These are phyloP conservation scores for Podotricha telesiphe DNA, from an alignment of 2,888 invertebrate species.

Conservation along the genomic window DNA sequence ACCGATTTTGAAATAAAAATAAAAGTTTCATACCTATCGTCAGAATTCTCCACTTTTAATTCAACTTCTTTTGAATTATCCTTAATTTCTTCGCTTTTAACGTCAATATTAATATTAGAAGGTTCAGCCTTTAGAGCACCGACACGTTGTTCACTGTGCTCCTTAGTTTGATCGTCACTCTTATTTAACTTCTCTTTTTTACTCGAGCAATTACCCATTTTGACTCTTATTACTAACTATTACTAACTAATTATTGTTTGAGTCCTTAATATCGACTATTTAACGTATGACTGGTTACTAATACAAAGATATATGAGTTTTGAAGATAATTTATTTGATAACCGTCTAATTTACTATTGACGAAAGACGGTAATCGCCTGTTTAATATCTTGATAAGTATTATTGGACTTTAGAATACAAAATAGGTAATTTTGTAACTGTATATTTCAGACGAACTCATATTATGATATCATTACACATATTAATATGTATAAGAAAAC, in stretches of 20 bases:
- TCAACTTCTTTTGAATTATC: conserved; percentile 48
- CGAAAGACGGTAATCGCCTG: conserved; percentile 51
- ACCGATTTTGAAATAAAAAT: neutral
- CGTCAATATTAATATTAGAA: conserved; percentile 52
- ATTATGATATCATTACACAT: too few relatives aligned
- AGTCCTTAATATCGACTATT: conserved; percentile 43
- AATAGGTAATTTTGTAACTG: neutral
- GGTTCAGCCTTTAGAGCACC: conserved; percentile 67
- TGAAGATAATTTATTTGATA: conserved; percentile 55
- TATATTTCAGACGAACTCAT: neutral
- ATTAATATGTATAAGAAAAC: too few relatives aligned
- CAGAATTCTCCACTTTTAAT: conserved; percentile 71
- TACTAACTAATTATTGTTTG: conserved; percentile 25
- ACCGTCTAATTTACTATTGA: conserved; percentile 56
- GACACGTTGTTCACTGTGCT: conserved; percentile 59
- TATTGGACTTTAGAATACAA: neutral
- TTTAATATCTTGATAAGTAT: neutral
- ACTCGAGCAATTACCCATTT: conserved; percentile 76
- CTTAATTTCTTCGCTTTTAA: conserved; percentile 42
- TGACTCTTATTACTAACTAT: conserved; percentile 32
- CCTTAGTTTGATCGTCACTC: conserved; percentile 54
- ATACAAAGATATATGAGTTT: conserved; percentile 40
- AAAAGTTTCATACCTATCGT: conserved; percentile 65
- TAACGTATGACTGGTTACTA: conserved; percentile 46
- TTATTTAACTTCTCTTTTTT: conserved; percentile 74